Evolutionary conservation across 2,113 vertebrate genomes (phyloP), one percentile per base, ranked within the genome.

Genomic region (Actinemys pallida): DNA sequence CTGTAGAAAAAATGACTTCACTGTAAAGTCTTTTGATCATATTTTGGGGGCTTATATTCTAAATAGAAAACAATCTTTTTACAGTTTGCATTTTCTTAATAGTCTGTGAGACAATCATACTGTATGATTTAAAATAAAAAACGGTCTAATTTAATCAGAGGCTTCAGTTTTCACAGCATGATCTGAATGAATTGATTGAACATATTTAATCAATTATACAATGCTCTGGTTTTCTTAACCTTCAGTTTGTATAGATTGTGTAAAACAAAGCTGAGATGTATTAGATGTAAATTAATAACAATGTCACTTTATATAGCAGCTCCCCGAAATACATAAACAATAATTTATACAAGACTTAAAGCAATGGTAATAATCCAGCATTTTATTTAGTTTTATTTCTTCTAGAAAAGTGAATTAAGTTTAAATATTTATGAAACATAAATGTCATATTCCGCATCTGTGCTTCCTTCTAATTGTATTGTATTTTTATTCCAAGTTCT

Each of bases 321-420:
- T 84, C 89, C 29, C 86, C 94, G 86, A 95, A 95, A 97, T 88
- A 90, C 54, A 89, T 57, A 87, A 47, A 91, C 50, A 53, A 45
- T 91, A 83, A 95, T 96, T 90, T 95, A 94, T 96, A 94, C 88
- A 89, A 80, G 80, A 49, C 82, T 96, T 96, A 96, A 92, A 95
- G 81, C 14, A 81, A 88, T 93, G 39, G 83, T 89, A 92, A 96
- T 89, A 96, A 95, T 95, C 57, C 35, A 90, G 4, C 39, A 50
- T 91, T 97, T 96, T 90, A 86, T 95, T 94, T 89, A 57, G 22
- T 4, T 93, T 22, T 93, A 94, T 95, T 91, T 72, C 53, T 81
- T 94, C 81, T 90, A 91, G 88, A 53, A 84, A 94, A 96, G 76
- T 91, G 82, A 94, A 90, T 82, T n/a, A 47, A 75, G n/a, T 62